Conservation (phyloP, 2,113 vertebrate genomes). For the Steatornis caripensis region DNA sequence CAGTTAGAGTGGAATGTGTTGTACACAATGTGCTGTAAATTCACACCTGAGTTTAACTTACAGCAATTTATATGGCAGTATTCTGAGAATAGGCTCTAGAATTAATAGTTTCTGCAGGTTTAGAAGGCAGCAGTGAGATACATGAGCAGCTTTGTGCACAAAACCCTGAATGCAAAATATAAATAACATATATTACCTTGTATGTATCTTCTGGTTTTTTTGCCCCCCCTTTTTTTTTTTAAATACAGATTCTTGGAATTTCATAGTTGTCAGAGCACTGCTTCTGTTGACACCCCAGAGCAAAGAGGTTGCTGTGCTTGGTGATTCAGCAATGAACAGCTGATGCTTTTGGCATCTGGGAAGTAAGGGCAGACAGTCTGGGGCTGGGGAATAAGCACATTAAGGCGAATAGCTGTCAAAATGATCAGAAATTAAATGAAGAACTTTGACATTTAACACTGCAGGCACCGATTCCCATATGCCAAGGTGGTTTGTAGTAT, state of each 20-base stretch:
- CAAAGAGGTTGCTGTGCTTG: neutral
- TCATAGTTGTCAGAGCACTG: neutral
- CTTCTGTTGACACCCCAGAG: neutral
- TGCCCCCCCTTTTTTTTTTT: neutral
- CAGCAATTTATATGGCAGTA: neutral
- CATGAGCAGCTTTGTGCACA: neutral
- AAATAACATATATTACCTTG: neutral
- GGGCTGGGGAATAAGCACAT: neutral
- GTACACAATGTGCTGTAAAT: neutral
- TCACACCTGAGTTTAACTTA: neutral
- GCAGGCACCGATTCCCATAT: conserved; percentile 3
- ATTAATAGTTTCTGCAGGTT: neutral
- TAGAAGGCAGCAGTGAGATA: neutral
- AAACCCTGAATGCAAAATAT: neutral
- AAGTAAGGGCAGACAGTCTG: neutral
- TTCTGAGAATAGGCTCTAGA: neutral
- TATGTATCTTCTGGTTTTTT: neutral
- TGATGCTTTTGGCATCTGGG: neutral
- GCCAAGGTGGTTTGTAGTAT: neutral
- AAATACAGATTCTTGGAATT: neutral
- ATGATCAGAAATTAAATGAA: neutral
- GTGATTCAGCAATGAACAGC: neutral
- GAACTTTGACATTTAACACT: conserved; percentile 13
- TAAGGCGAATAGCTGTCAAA: conserved; percentile 34
- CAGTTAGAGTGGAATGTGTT: neutral